Evolutionary conservation across 2,888 invertebrate species (phyloP).

Genomic region (Melanostoma mellinum): DNA sequence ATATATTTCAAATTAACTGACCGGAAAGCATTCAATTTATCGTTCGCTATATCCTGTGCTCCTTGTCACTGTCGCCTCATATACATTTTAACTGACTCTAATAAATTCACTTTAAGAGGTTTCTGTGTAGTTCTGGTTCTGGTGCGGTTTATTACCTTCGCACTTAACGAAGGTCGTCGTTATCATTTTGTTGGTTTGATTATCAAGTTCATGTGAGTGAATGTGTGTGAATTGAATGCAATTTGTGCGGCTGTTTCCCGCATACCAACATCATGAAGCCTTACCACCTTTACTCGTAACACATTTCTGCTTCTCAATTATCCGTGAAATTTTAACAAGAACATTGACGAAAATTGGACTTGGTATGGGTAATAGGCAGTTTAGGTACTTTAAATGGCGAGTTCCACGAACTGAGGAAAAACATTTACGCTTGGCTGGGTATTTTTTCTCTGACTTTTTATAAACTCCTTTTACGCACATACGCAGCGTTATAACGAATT

Average conservation of each 20-base stretch:
- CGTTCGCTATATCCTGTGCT: slow-evolving; percentile 1
- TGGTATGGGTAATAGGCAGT: slow-evolving; percentile 25
- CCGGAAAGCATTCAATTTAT: slow-evolving; percentile 51
- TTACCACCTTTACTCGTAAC: slow-evolving; percentile 21
- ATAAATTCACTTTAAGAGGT: slow-evolving; percentile 37
- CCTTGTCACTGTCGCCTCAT: slow-evolving; percentile 50
- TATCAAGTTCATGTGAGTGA: slow-evolving; percentile 14
- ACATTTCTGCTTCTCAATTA: slow-evolving; percentile 64
- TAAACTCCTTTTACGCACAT: too few species aligned
- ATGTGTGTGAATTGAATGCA: slow-evolving; percentile 49
- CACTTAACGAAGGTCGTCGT: slow-evolving; percentile 50
- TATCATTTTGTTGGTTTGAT: slow-evolving; percentile 28
- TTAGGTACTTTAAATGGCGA: too few species aligned
- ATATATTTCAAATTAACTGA: slow-evolving; percentile 62
- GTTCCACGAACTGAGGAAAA: slow-evolving; percentile 2
- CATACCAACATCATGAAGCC: slow-evolving; percentile 13
- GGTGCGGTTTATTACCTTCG: slow-evolving; percentile 14
- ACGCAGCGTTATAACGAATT: too few species aligned
- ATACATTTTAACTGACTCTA: slow-evolving; percentile 46
- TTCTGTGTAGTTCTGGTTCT: background rate
- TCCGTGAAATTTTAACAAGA: slow-evolving; percentile 71
- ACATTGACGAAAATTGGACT: slow-evolving; percentile 24
- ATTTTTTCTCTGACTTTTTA: slow-evolving; percentile 34
- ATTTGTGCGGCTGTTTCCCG: slow-evolving; percentile 59
- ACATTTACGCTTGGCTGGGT: slow-evolving; percentile 57